Conservation (phyloP, 2,113 vertebrate genomes). For the Zingel zingel region DNA sequence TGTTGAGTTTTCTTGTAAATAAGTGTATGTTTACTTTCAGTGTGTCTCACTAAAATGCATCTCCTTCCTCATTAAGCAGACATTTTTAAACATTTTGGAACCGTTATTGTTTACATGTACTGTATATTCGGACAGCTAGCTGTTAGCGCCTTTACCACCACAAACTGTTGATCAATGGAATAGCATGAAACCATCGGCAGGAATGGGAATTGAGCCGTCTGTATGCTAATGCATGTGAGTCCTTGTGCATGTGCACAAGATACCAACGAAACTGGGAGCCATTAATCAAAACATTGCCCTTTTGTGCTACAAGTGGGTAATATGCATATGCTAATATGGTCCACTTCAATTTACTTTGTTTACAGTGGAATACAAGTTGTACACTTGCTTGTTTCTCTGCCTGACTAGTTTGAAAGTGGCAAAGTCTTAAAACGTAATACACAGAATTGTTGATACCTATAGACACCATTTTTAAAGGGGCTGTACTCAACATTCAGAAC, state of each 20-base stretch:
- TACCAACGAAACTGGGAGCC: background rate
- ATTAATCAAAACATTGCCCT: background rate
- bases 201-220: background rate
- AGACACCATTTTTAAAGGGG: too few relatives aligned
- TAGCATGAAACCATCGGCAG: background rate
- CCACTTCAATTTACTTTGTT: background rate
- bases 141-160: background rate
- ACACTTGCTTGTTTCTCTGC: background rate
- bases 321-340: background rate
- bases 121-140: background rate
- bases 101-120: background rate
- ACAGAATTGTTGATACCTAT: background rate
- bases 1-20: background rate
- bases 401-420: background rate
- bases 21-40: background rate
- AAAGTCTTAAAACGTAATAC: background rate
- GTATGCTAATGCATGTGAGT: background rate
- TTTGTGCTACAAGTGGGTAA: background rate
- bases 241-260: background rate
- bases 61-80: background rate
- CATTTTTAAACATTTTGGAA: background rate
- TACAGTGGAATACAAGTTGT: background rate
- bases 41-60: background rate
- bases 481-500: too few relatives aligned
- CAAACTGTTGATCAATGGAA: background rate